Base-by-base conservation (phyloP, 2,888 invertebrate genomes). In the Stenodera caucasica region DNA sequence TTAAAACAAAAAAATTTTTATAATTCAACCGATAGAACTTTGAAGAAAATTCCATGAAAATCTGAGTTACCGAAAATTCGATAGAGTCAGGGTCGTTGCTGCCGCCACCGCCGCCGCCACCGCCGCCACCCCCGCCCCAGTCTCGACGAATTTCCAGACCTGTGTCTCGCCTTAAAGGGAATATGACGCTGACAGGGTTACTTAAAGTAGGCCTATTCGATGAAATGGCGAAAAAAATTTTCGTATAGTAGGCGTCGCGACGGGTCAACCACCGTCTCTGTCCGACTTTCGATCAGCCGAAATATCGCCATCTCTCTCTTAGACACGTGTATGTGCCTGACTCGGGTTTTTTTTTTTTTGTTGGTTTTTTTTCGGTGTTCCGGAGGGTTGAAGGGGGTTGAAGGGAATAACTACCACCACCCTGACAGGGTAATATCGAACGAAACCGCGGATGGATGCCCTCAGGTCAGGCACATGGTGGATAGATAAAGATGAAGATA, bases 161-260 rank as follows among this genome's bases (percentile, higher is more conserved):
- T 66, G 66, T 67, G 65, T 65, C 65, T 65, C 60, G 65, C 70
- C 70, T 69, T 69, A 69, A 69, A 71, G 70, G 67, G 69, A 68
- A 69, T 70, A 66, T 65, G 53, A 60, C 62, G 61, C 45, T 30
- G 56, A 60, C 55, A 57, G 57, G 60, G 63, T 69, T 64, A 66
- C 70, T 70, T 69, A 67, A 68, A 70, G 67, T 66, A 62, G 67
- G 61, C 65, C 66, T 65, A 61, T 54, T 61, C 67, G 63, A 66
- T 64, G 64, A 68, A 67, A 60, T 55, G 23, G 52, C 62, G 63
- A 58, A 7, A 37, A 11, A 21, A 40, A 40, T 18, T 18, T 18
- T 8, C 21, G 11, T 40, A 7, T 1, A 21, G 40, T 40, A 50
- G 52, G 53, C 56, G 60, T 60, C 64, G 63, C 45, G 33, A 49